Evolutionary conservation across 1,140 invertebrate species (phyloP).

Genomic region (Atta cephalotes): DNA sequence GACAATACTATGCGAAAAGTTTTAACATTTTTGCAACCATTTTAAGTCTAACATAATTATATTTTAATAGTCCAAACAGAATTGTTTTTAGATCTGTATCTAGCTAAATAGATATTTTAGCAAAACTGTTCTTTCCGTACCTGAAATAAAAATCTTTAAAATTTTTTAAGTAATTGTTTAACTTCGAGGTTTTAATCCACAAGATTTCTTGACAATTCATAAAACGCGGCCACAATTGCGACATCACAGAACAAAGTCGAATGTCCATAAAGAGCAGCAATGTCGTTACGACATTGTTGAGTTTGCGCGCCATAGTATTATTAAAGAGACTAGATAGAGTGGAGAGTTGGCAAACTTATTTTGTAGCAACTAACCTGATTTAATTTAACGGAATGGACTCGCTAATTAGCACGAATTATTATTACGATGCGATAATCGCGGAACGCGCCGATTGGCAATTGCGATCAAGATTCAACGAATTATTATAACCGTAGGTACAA

Average conservation of each 20-base stretch:
- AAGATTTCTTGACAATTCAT: conserved; percentile 1
- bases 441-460: conserved; percentile 24
- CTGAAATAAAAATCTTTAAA: not conserved
- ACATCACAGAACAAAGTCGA: conserved; percentile 11
- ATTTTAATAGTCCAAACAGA: too few species aligned
- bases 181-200: not conserved
- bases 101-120: too few species aligned
- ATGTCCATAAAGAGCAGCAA: conserved; percentile 40
- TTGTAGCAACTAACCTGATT: conserved; percentile 4
- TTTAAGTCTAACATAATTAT: too few species aligned
- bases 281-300: conserved; percentile 37
- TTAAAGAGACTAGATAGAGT: conserved; percentile 23
- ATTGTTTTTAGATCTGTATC: too few species aligned
- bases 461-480: not conserved
- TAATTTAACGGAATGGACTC: conserved; percentile 32
- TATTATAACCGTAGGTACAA: conserved; percentile 33
- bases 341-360: not conserved
- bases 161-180: too few species aligned
- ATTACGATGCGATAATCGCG: conserved; percentile 21
- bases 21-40: too few species aligned
- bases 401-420: conserved; percentile 54
- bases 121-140: too few species aligned
- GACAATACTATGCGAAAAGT: too few species aligned
- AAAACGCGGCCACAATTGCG: conserved; percentile 39
- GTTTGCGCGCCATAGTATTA: not conserved